A percentile compares a stretch with the other conserved stretches of the same genome.
phyloP scores from a whole-genome alignment of 2,888 invertebrate species.

The Cerceris ruficornis region DNA sequence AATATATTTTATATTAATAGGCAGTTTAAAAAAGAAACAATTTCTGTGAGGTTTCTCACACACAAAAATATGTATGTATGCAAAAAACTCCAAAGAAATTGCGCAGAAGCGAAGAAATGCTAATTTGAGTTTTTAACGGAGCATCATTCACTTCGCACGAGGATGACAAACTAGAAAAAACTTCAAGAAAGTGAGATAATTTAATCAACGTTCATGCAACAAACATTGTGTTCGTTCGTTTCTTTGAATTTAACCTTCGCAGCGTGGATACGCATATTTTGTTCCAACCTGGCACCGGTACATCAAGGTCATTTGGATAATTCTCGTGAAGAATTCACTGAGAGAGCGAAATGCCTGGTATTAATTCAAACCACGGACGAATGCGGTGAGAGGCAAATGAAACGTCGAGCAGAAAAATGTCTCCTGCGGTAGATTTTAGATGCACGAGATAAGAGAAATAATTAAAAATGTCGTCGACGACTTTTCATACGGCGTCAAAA shows the following conservation, averaged over 20 bases:
- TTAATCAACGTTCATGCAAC: slow-evolving; percentile 10
- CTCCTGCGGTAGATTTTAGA: slow-evolving; percentile 16
- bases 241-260: slow-evolving; percentile 15
- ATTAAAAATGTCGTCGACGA: slow-evolving; percentile 54
- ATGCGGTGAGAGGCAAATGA: slow-evolving; percentile 47
- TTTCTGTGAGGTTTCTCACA: too few relatives aligned
- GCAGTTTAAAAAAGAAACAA: too few relatives aligned
- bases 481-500: slow-evolving; percentile 21
- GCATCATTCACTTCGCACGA: not conserved
- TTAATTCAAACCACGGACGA: slow-evolving; percentile 51
- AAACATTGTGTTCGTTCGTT: slow-evolving; percentile 19
- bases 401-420: slow-evolving; percentile 51
- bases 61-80: too few relatives aligned
- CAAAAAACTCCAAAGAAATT: too few relatives aligned
- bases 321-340: slow-evolving; percentile 15
- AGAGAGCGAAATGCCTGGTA: slow-evolving; percentile 32
- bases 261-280: slow-evolving; percentile 31
- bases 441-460: slow-evolving; percentile 42
- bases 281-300: not conserved
- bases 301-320: slow-evolving; percentile 31
- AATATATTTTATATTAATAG: too few relatives aligned
- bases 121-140: not conserved
- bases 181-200: slow-evolving; percentile 4
- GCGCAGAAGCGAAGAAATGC: not conserved
- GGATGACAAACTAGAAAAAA: not conserved